phyloP scores from a whole-genome alignment of 23 tunicate species.

The Ascidia mentula region DNA sequence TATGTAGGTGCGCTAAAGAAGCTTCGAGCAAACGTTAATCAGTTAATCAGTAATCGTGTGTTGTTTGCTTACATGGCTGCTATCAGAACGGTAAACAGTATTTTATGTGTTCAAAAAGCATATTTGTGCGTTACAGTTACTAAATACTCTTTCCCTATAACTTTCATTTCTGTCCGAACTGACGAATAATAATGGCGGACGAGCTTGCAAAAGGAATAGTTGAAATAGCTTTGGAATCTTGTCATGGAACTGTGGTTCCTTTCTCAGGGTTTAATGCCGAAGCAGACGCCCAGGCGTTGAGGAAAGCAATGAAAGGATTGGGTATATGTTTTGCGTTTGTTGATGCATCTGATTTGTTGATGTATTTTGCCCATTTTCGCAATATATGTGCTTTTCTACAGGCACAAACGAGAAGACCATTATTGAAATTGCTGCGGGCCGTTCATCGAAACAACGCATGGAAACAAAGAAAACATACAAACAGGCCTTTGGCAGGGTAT shows the following conservation, averaged over 20 bases:
- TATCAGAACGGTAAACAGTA: neutral
- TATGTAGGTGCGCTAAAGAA: too few species aligned
- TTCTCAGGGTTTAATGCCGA: constrained; percentile 52
- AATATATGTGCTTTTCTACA: constrained; percentile 8
- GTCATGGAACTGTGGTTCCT: constrained; percentile 55
- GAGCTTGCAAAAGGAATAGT: constrained; percentile 46
- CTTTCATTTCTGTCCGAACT: neutral
- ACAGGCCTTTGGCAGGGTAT: constrained; percentile 71
- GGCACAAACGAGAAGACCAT: constrained; percentile 84
- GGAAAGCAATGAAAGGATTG: constrained; percentile 83
- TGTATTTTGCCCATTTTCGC: too few species aligned
- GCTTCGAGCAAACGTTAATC: neutral
- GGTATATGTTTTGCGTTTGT: constrained; percentile 48
- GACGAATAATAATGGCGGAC: constrained; percentile 4
- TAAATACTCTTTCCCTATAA: too few species aligned
- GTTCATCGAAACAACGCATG: constrained; percentile 55
- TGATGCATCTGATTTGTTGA: neutral
- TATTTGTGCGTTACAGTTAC: too few species aligned
- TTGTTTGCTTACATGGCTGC: neutral
- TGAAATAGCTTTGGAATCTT: constrained; percentile 34
- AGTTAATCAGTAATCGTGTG: neutral
- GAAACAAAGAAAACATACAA: constrained; percentile 54
- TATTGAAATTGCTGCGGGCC: constrained; percentile 48
- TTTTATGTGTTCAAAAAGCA: neutral
- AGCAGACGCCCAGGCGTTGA: constrained; percentile 59